Percentiles rank a stretch among this genome's conserved stretches.
Evolutionary conservation across 2,888 invertebrate species (phyloP).

Genomic region (Drosophila nigricruria): DNA sequence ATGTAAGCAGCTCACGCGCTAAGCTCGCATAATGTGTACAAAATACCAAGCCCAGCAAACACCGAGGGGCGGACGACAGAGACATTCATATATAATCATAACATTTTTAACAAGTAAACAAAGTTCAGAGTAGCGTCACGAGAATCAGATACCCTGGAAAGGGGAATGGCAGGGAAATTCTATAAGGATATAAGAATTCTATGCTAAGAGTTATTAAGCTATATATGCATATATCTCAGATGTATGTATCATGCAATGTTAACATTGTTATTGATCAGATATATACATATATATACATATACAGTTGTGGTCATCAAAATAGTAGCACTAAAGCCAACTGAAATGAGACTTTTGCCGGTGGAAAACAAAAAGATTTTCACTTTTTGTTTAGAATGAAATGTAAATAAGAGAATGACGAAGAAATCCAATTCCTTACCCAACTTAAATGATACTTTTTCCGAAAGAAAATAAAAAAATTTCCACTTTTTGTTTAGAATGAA

Average conservation of each 20-base stretch:
- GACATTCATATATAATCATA: conserved; percentile 37
- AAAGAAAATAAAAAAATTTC: too few species aligned
- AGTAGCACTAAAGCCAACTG: too few species aligned
- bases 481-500: too few species aligned
- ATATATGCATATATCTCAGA: neutral
- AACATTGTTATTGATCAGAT: neutral
- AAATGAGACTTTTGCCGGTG: too few species aligned
- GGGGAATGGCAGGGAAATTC: neutral
- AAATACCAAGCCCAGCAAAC: conserved; percentile 42
- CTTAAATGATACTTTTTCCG: too few species aligned
- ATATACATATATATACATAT: neutral
- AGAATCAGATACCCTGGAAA: neutral
- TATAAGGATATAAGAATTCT: too few species aligned
- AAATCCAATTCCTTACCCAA: too few species aligned
- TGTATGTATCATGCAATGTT: neutral
- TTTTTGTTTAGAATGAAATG: too few species aligned
- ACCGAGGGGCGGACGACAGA: conserved; percentile 14
- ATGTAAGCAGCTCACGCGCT: conserved; percentile 68
- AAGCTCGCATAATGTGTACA: conserved; percentile 61
- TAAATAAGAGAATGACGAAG: too few species aligned
- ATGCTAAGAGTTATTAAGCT: neutral
- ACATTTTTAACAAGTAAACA: conserved; percentile 61
- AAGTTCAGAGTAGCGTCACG: neutral
- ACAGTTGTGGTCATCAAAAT: too few species aligned
- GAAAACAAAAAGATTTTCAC: too few species aligned